Evolutionary conservation across 2,113 vertebrate species (phyloP).

Genomic region (Serilophus lunatus): DNA sequence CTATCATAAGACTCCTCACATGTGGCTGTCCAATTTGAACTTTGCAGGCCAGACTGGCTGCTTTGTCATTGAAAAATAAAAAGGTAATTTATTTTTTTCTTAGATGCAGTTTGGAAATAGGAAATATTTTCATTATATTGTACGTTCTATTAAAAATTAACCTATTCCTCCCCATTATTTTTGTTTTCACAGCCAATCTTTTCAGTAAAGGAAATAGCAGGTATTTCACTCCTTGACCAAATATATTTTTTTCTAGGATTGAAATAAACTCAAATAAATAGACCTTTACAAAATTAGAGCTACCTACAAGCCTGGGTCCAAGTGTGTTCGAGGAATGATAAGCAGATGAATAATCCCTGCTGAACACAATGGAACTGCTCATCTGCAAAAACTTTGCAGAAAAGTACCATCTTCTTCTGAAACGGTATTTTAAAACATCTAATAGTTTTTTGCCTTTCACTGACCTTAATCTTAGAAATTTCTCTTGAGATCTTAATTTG

Average conservation of each 20-base stretch:
- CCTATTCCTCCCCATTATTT: not conserved
- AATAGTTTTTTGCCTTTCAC: not conserved
- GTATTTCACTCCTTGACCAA: not conserved
- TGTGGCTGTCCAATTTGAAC: not conserved
- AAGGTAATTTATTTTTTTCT: not conserved
- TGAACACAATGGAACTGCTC: not conserved
- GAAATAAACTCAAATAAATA: not conserved
- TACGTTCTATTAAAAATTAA: not conserved
- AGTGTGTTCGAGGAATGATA: not conserved
- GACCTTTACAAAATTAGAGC: not conserved
- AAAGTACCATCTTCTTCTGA: not conserved
- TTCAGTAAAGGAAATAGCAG: not conserved
- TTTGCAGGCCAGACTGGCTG: not conserved
- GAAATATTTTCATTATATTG: not conserved
- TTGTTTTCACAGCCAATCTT: not conserved
- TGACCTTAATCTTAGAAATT: not conserved
- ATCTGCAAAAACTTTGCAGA: not conserved
- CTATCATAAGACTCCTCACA: not conserved
- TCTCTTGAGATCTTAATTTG: not conserved
- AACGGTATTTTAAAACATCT: not conserved
- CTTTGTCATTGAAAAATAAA: not conserved
- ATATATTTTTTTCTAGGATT: not conserved
- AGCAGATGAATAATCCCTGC: not conserved
- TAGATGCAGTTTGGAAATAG: not conserved
- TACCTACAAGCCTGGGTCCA: not conserved